Base-by-base conservation (phyloP, 2,888 invertebrate species). In the Acleris laterana region DNA sequence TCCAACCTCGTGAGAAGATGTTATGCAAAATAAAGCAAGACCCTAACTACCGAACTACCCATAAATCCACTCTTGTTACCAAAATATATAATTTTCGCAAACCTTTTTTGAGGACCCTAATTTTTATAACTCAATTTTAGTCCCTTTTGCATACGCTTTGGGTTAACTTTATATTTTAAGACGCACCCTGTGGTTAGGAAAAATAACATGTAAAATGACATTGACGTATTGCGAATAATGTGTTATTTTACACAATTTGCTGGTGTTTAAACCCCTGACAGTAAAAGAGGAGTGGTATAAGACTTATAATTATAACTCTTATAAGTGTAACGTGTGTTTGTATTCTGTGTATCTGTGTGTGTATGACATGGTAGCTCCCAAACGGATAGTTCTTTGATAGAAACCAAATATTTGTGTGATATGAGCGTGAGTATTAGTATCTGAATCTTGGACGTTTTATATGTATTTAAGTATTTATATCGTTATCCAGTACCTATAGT, bases 51-150 rank as follows among this genome's bases (percentile, higher is more conserved):
- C 60, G 60, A 65, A 65, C 57, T 55, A 44, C 50, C 50, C 44
- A 65, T 65, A 65, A 65, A 65, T 65, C 65, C 44, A 44, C 50
- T 17, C 65, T 60, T 65, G 61, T 65, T 65, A 65, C 28, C 50
- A 53, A 65, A 58, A 60, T 49, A 50, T 65, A 49, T 65, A 65
- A 65, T 65, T 65, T 65, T 49, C 55, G 44, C 19, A n/a, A 56
- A 38, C 42, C 44, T 53, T 65, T 60, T 65, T 60, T 44, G 25
- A 28, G 42, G 50, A 61, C 17, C 44, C 44, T 61, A 61, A 61
- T 61, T 65, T 65, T 60, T 65, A 65, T 65, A 61, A 65, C 65
- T 65, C 60, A 65, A 65, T 65, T 56, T 56, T 65, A 32, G 42
- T 28, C 60, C 55, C 13, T 60, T 59, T 65, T 56, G 65, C 60